A percentile compares a stretch with the other conserved stretches of the same genome.
phyloP scores from a whole-genome alignment of 1,140 invertebrate species.

The Brachionus asplanchnoidis region DNA sequence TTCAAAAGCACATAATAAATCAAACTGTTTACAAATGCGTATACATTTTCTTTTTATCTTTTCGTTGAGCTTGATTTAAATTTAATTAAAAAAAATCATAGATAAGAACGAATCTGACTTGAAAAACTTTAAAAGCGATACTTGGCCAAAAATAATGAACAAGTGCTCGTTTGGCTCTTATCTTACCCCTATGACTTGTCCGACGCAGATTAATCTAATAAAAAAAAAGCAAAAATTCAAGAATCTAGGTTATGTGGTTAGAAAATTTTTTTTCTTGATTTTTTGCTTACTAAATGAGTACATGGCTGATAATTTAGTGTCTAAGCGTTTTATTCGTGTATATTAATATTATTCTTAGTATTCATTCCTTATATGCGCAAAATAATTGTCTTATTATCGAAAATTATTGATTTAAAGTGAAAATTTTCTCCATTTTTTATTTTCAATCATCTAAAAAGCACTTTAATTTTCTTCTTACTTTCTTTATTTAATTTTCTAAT shows the following conservation, averaged over 20 bases:
- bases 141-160: not conserved
- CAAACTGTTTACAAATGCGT: not conserved
- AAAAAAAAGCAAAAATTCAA: not conserved
- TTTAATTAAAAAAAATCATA: not conserved
- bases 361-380: not conserved
- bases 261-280: not conserved
- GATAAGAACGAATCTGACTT: not conserved
- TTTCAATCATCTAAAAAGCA: not conserved
- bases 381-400: not conserved
- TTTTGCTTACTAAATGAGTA: not conserved
- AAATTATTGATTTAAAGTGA: not conserved
- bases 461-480: not conserved
- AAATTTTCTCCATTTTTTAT: too few relatives aligned
- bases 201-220: not conserved
- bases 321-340: not conserved
- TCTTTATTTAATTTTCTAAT: too few relatives aligned
- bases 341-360: not conserved
- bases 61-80: not conserved
- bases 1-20: not conserved
- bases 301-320: not conserved
- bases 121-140: not conserved
- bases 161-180: not conserved
- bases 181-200: not conserved
- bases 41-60: not conserved
- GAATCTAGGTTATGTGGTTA: not conserved